phyloP scores from a whole-genome alignment of 2,888 invertebrate species.

The Nipponacmea schrenckii region DNA sequence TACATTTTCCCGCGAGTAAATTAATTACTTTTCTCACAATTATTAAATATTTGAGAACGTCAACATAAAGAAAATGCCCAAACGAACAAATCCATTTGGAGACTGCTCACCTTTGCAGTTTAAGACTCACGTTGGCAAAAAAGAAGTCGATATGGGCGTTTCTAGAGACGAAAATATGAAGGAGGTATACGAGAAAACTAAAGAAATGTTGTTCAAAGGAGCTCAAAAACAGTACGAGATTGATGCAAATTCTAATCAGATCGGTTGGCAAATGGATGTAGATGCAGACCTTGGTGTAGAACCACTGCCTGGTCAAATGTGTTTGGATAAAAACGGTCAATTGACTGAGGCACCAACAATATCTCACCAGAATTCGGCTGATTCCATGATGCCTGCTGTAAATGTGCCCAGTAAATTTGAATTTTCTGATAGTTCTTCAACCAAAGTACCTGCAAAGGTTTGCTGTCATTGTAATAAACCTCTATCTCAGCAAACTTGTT shows the following conservation, averaged over 20 bases:
- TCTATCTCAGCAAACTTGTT: not conserved
- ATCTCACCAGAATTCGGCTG: not conserved
- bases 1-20: no score
- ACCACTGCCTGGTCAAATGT: constrained; percentile 18
- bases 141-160: constrained; percentile 52
- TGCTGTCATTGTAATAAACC: not conserved
- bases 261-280: constrained; percentile 12
- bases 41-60: no score
- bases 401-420: not conserved
- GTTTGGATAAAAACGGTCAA: constrained; percentile 23
- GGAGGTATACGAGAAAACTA: constrained; percentile 52
- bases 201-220: constrained; percentile 43
- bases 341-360: constrained; percentile 14
- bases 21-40: no score
- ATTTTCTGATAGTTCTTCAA: not conserved
- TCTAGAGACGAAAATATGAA: constrained; percentile 49
- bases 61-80: constrained; percentile 44
- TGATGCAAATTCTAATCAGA: constrained; percentile 44
- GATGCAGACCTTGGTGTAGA: not conserved
- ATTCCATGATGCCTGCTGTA: constrained; percentile 3
- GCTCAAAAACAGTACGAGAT: constrained; percentile 33
- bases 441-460: not conserved
- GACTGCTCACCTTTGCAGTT: constrained; percentile 56
- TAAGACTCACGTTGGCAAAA: constrained; percentile 53
- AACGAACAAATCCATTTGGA: constrained; percentile 57